These are phyloP conservation scores for Morbakka virulenta DNA, from an alignment of 30 jellyfish, hydroid and myxozoan species.

Conservation along the genomic window DNA sequence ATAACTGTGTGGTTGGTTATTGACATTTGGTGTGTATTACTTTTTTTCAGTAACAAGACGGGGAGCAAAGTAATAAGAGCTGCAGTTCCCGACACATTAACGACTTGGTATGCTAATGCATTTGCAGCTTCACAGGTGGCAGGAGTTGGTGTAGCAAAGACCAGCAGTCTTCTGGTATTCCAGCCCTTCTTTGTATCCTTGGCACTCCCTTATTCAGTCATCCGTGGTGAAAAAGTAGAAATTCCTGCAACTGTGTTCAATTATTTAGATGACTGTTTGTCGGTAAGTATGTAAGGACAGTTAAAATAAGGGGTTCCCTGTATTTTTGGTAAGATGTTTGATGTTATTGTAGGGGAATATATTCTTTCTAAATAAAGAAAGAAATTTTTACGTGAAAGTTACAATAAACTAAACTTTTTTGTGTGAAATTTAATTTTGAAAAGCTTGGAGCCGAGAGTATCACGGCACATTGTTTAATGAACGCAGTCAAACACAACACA, in stretches of 20 bases:
- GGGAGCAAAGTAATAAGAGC: slow-evolving; percentile 70
- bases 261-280: slow-evolving; percentile 64
- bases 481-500: no score
- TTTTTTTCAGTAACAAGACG: slow-evolving; percentile 48
- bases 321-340: no score
- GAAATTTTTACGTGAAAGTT: not conserved
- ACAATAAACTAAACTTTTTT: no score
- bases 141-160: slow-evolving; percentile 86
- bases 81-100: slow-evolving; percentile 84
- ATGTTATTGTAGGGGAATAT: not conserved
- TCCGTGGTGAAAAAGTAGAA: slow-evolving; percentile 81
- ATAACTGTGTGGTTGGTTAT: no score
- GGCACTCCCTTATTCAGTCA: slow-evolving; percentile 84
- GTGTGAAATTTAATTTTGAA: no score
- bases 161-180: slow-evolving; percentile 75
- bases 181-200: slow-evolving; percentile 83
- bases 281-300: slow-evolving; percentile 86
- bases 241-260: slow-evolving; percentile 87
- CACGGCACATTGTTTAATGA: no score
- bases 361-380: no score
- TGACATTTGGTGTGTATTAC: no score
- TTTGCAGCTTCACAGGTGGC: slow-evolving; percentile 69
- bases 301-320: not conserved
- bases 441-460: no score
- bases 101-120: slow-evolving; percentile 95